Conservation (phyloP, 2,113 vertebrate species). For the Lycaon pictus region DNA sequence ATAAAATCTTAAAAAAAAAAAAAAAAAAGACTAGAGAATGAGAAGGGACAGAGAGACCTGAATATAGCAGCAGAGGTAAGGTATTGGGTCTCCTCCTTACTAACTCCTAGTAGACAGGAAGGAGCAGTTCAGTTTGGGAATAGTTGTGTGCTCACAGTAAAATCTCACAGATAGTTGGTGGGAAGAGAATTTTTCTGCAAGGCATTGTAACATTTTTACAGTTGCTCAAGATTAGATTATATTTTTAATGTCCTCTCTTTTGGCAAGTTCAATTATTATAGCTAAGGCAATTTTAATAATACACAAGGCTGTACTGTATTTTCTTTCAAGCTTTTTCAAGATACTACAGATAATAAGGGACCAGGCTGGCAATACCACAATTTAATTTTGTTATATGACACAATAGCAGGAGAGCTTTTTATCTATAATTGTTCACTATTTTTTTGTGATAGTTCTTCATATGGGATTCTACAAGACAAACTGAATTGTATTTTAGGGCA, state of each 20-base stretch:
- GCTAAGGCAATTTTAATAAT: slow-evolving; percentile 24
- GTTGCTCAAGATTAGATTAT: background rate
- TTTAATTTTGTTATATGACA: background rate
- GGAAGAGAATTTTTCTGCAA: slow-evolving; percentile 20
- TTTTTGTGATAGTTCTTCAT: background rate
- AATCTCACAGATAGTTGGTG: background rate
- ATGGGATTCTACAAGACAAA: background rate
- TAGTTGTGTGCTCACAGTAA: background rate
- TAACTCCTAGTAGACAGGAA: background rate
- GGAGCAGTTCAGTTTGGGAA: background rate
- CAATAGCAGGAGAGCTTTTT: background rate
- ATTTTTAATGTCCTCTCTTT: slow-evolving; percentile 41
- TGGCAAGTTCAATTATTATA: slow-evolving; percentile 26
- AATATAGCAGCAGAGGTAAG: background rate
- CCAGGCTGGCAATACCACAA: background rate
- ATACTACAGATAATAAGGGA: background rate
- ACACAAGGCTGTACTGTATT: background rate
- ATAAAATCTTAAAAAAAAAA: no score
- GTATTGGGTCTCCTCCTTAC: background rate
- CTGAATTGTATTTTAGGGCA: background rate
- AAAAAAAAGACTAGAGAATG: background rate
- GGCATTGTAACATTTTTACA: slow-evolving; percentile 30
- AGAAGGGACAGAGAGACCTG: background rate
- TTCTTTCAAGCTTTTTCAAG: slow-evolving; percentile 18
- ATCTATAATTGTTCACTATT: background rate